Conservation (phyloP, 2,797 vertebrate species). For the Xenopus petersii region DNA sequence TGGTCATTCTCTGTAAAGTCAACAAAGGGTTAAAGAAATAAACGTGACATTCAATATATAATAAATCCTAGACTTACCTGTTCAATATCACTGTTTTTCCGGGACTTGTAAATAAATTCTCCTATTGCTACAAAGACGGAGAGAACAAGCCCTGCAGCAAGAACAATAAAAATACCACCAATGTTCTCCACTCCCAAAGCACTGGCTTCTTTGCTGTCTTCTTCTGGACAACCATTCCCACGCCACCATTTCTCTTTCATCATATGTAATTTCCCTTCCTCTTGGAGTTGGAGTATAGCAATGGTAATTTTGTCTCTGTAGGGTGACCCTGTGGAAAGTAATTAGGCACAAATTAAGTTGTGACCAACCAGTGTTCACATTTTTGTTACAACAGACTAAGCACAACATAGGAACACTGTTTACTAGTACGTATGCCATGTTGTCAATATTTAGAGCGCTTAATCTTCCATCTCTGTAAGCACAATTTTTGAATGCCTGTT, state of each 20-base stretch:
- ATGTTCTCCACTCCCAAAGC: conserved; percentile 96
- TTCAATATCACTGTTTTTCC: conserved; percentile 87
- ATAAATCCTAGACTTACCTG: conserved; percentile 74
- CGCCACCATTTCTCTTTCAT: conserved; percentile 99
- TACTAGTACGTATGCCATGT: no score
- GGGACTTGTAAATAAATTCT: conserved; percentile 95
- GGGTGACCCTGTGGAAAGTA: conserved; percentile 78
- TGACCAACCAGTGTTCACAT: no score
- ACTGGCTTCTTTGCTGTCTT: conserved; percentile 95
- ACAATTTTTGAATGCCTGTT: no score
- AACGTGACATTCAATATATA: no score
- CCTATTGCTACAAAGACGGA: conserved; percentile 96
- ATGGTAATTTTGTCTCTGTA: conserved; percentile 97
- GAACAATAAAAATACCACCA: conserved; percentile 95
- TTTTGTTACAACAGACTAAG: no score
- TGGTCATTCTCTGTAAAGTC: no score
- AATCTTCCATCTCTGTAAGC: no score
- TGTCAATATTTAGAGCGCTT: no score
- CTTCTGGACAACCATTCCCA: conserved; percentile 93
- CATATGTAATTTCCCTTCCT: conserved; percentile 96
- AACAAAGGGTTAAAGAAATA: no score
- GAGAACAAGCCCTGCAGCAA: conserved; percentile 94
- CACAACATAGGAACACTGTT: no score
- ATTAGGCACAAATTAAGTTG: no score
- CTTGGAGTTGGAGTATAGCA: conserved; percentile 95